Base-by-base conservation (phyloP, 1,140 invertebrate species). In the Papilio aristodemus region DNA sequence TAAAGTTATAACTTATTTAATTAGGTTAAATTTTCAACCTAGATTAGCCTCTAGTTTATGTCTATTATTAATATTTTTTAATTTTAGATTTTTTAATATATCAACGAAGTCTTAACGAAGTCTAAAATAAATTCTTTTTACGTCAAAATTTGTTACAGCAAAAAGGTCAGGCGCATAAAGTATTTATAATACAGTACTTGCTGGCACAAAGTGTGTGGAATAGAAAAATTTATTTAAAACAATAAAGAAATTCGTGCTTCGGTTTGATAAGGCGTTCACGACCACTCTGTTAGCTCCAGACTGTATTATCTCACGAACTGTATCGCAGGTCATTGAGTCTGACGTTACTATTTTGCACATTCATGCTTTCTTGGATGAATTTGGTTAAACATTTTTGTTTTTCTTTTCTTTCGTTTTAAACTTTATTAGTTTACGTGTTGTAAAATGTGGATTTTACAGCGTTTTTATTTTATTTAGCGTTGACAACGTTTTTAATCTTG, bases 251-350 rank as follows among this genome's bases (percentile, higher is more conserved):
- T 77, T 77, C 80, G 79, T 81, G 77, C 68, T 73, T 67, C 39
- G 67, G 41, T 72, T 50, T 77, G 81, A 82, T 86, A 86, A 81
- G 69, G 72, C 68, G 50, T 74, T 71, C 69, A 71, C 72, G 69
- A 71, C 74, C 46, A 68, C 71, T 73, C 79, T 71, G 76, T 69
- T 75, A 69, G 72, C 71, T 70, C 69, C 80, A 81, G 75, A 82
- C 81, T 60, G 68, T 58, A 73, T 76, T 81, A 88, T 88, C 86
- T 86, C 84, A 88, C 86, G 86, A 86, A 84, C 69, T 8, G 50
- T 78, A 86, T 86, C 86, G 70, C 62, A 75, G 83, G 80, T 86
- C 80, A 80, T 78, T 77, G 79, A 79, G 64, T 78, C 68, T 71
- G 73, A 50, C 67, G 68, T 59, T 67, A 14, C 19, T 50, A 79